phyloP scores from a whole-genome alignment of 1,140 invertebrate species.

The Drosophila prosaltans region DNA sequence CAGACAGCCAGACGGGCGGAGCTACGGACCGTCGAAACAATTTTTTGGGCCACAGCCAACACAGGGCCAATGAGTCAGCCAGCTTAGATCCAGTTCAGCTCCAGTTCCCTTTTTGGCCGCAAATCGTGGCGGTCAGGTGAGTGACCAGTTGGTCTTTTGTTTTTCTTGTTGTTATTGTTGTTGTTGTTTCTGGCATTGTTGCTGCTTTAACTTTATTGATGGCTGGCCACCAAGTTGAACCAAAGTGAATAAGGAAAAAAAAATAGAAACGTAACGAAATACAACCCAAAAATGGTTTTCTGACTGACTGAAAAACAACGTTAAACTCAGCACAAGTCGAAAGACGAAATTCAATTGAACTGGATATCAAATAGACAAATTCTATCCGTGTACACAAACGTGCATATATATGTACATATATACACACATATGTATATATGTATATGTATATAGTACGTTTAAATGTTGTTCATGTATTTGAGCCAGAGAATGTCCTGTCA shows the following conservation, averaged over 20 bases:
- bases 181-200: conserved; percentile 27
- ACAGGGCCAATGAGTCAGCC: conserved; percentile 26
- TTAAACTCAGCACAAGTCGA: not conserved
- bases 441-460: not conserved
- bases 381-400: not conserved
- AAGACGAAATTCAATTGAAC: conserved; percentile 6
- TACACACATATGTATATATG: not conserved
- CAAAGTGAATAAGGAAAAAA: not conserved
- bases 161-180: conserved; percentile 2
- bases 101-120: conserved; percentile 5
- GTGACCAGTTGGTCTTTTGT: conserved; percentile 31
- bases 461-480: not conserved
- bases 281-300: not conserved
- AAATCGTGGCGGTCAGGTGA: conserved; percentile 42
- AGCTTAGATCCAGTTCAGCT: conserved; percentile 1
- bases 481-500: conserved; percentile 10
- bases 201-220: conserved; percentile 20
- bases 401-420: not conserved
- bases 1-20: conserved; percentile 13
- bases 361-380: conserved; percentile 12
- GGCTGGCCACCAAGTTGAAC: conserved; percentile 22
- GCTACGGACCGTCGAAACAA: conserved; percentile 14
- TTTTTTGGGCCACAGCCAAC: conserved; percentile 30
- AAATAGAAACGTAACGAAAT: not conserved
- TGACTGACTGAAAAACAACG: not conserved